Evolutionary conservation across 2,113 vertebrate species (phyloP).

Genomic region (Catharus fuscescens): DNA sequence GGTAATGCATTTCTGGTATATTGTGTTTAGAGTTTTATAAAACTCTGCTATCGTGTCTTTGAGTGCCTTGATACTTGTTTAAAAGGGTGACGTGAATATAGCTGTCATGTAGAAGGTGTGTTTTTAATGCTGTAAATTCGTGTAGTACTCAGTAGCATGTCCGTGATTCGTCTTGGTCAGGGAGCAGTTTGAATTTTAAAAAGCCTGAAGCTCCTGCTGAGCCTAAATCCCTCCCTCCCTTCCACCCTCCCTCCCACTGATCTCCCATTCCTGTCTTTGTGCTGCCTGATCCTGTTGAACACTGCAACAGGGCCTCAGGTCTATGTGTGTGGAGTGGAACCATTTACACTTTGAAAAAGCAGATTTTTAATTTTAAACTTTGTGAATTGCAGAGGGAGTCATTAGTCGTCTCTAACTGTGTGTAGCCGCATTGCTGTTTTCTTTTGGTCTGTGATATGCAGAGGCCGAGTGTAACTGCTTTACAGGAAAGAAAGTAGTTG

Average conservation of each 20-base stretch:
- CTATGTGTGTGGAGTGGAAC: conserved; percentile 36
- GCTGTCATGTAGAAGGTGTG: conserved; percentile 74
- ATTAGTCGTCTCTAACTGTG: conserved; percentile 28
- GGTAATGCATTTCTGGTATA: conserved; percentile 62
- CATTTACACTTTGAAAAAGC: conserved; percentile 50
- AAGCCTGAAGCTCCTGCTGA: conserved; percentile 80
- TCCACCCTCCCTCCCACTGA: conserved; percentile 62
- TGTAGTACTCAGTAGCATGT: conserved; percentile 77
- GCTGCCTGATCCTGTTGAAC: conserved; percentile 79
- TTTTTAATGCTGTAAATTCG: conserved; percentile 80
- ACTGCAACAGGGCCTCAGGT: neutral
- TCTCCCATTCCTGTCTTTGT: conserved; percentile 84
- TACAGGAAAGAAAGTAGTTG: conserved; percentile 39
- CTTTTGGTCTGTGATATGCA: neutral
- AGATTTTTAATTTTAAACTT: conserved; percentile 48
- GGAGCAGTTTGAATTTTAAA: conserved; percentile 84
- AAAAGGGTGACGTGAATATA: conserved; percentile 76
- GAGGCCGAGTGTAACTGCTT: neutral
- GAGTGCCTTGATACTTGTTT: conserved; percentile 53
- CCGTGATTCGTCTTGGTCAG: conserved; percentile 80
- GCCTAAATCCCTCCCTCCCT: conserved; percentile 74
- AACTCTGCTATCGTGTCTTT: neutral
- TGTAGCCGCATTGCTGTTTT: neutral
- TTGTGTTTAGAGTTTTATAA: conserved; percentile 24
- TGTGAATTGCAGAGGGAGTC: conserved; percentile 38